Evolutionary conservation across 2,888 invertebrate genomes (phyloP).

Genomic region (Apamea crenata): DNA sequence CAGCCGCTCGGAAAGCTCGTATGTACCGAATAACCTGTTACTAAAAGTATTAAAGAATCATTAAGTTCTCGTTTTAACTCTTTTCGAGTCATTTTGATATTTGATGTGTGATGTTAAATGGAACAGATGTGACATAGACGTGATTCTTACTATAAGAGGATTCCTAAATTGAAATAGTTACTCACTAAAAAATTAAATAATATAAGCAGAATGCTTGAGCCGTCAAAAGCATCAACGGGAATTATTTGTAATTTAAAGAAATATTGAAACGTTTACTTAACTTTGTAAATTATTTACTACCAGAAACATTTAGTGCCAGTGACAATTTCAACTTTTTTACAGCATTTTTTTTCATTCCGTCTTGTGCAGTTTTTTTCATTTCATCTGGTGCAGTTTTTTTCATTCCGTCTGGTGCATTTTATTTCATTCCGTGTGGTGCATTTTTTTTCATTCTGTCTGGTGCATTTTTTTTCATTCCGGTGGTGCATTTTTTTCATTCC

Average conservation of each 20-base stretch:
- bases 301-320: neutral
- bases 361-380: too few species aligned
- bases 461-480: too few species aligned
- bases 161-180: neutral
- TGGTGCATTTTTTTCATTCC: neutral
- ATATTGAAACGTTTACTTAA: neutral
- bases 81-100: neutral
- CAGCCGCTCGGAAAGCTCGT: slow-evolving; percentile 7
- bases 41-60: slow-evolving; percentile 7
- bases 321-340: neutral
- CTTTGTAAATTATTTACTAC: neutral
- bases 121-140: neutral
- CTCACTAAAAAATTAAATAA: neutral
- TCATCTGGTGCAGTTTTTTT: too few species aligned
- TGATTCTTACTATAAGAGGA: neutral
- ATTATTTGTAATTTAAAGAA: neutral
- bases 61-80: neutral
- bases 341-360: too few species aligned
- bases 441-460: too few species aligned
- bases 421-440: too few species aligned
- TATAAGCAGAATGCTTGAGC: neutral
- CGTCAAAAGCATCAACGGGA: slow-evolving; percentile 3
- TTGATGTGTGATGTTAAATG: neutral
- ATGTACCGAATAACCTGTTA: slow-evolving; percentile 19
- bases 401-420: neutral